phyloP scores from a whole-genome alignment of 2,797 vertebrate species.

The Mycteria americana region DNA sequence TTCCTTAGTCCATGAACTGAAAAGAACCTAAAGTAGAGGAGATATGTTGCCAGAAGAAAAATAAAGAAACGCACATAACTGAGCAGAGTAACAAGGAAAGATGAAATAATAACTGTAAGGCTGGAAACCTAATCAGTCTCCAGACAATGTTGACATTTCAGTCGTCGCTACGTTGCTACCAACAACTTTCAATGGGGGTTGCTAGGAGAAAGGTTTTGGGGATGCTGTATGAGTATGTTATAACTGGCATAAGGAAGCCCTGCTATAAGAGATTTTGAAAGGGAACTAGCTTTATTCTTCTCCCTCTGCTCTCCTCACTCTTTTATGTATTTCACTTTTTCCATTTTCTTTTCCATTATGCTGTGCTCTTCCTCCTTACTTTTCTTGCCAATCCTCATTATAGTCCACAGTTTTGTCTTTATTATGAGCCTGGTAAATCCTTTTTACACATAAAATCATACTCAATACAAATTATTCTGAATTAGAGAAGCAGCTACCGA shows the following conservation, averaged over 20 bases:
- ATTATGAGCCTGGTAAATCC: not conserved
- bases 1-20: not conserved
- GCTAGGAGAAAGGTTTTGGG: not conserved
- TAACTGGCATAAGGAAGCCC: not conserved
- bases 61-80: conserved; percentile 30
- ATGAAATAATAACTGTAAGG: conserved; percentile 42
- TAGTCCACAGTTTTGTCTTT: not conserved
- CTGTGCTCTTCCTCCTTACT: not conserved
- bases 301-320: not conserved
- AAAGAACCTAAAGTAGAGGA: not conserved
- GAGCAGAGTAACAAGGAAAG: conserved; percentile 40
- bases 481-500: not conserved
- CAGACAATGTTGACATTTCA: conserved; percentile 51
- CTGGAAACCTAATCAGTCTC: conserved; percentile 22
- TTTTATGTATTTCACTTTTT: not conserved
- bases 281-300: not conserved
- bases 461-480: not conserved
- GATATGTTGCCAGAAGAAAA: conserved; percentile 4
- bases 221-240: not conserved
- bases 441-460: not conserved
- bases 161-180: not conserved
- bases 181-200: not conserved
- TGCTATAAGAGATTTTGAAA: not conserved
- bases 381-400: not conserved
- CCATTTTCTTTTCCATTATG: not conserved